Evolutionary conservation across 2,797 vertebrate genomes (phyloP), one percentile per base, ranked within the genome.

Genomic region (Pangasius djambal): DNA sequence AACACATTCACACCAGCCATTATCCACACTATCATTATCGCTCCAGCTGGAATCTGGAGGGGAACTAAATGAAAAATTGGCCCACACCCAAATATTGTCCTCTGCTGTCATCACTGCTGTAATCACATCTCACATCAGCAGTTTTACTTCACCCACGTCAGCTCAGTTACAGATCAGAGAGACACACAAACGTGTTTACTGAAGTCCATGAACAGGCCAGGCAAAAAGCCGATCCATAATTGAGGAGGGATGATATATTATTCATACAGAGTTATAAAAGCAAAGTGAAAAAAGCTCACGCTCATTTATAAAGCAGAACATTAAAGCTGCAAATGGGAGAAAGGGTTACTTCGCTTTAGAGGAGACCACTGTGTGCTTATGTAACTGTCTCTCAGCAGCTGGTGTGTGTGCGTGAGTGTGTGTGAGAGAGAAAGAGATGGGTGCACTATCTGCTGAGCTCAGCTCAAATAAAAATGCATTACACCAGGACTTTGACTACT

Each of bases 281-380:
- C 86, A 86, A 69, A 72, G 74, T 12, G n/a, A 52, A 5, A 7
- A 52, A 85, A 70, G 31, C 79, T 50, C 7, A 6, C 12, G 59
- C 57, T 85, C 77, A 50, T 88, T 82, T 89, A 83, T 87, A 89
- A 88, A 89, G 82, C 40, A 37, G 34, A 50, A 89, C 70, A 86
- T 86, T 67, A 89, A 89, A 87, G 86, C 89, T 83, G 87, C 37
- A 81, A 88, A 86, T 34, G 55, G 77, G 67, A 72, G 37, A 83
- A 87, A 86, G 31, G 6, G 37, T 87, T 28, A 25, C 28, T 72
- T 74, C 28, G 20, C 44, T 90, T 90, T 74, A 91, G 72, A 78
- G 55, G 25, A 83, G 61, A 37, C 31, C 44, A 59, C 31, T 48
- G 25, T 0, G 52, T 50, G 65, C 72, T 90, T 90, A 90, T 13